Conservation (phyloP, 1,140 invertebrate species). For the Sycobia sp. region DNA sequence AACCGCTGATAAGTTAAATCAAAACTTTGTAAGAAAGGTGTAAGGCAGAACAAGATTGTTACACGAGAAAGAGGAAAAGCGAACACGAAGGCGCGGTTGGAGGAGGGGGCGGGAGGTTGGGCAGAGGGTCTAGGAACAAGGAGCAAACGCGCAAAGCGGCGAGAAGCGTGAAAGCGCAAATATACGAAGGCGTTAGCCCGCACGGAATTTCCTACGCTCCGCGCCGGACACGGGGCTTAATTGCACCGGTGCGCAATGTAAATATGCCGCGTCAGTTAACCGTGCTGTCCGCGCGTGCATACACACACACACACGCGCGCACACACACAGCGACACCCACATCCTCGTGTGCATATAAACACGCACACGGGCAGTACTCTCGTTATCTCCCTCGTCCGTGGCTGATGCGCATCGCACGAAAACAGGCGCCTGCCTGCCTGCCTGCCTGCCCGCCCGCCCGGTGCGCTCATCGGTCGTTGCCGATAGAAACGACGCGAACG, state of each 20-base stretch:
- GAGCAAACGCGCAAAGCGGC: neutral
- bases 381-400: neutral
- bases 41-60: no score
- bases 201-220: conserved; percentile 53
- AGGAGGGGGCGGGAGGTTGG: conserved; percentile 13
- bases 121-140: neutral
- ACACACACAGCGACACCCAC: neutral
- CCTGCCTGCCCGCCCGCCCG: conserved; percentile 6
- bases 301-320: neutral
- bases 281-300: conserved; percentile 39
- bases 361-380: no score
- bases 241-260: conserved; percentile 58
- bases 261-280: conserved; percentile 59
- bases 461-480: conserved; percentile 16
- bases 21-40: no score
- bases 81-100: neutral
- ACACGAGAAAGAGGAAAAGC: no score
- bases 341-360: conserved; percentile 25
- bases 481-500: conserved; percentile 46
- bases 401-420: conserved; percentile 31
- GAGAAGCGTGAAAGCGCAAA: conserved; percentile 49
- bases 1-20: no score
- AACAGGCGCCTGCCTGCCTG: conserved; percentile 29
- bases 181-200: conserved; percentile 53
- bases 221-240: conserved; percentile 57